Conservation (phyloP, 1,140 invertebrate species). For the Trichonephila clavipes region DNA sequence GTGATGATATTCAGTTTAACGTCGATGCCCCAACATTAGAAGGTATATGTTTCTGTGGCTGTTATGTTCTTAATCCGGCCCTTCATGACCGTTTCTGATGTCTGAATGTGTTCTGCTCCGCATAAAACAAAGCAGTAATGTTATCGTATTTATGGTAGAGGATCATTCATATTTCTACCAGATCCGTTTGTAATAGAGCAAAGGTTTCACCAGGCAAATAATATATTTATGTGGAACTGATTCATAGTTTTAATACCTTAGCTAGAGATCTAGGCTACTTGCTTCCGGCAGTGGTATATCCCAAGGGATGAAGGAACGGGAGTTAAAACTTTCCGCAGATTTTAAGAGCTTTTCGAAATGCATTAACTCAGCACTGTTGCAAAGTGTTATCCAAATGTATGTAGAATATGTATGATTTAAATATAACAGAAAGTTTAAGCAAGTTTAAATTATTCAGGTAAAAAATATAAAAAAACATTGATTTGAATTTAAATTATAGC, state of each 20-base stretch:
- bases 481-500: no score
- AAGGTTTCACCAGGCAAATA: background rate
- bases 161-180: background rate
- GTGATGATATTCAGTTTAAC: no score
- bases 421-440: no score
- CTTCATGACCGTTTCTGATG: background rate
- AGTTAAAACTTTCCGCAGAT: slow-evolving; percentile 6
- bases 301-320: background rate
- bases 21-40: no score
- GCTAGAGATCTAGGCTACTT: background rate
- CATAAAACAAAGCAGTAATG: background rate
- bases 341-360: background rate
- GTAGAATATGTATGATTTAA: no score
- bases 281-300: background rate
- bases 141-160: background rate
- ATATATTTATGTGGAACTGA: slow-evolving; percentile 2
- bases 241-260: background rate
- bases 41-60: no score
- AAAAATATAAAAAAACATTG: no score
- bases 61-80: background rate
- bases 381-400: no score
- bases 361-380: no score
- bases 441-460: no score
- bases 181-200: background rate
- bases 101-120: background rate